Evolutionary conservation across 30 jellyfish, hydroid and myxozoan species (phyloP).

Genomic region (Phacellophora camtschatica): DNA sequence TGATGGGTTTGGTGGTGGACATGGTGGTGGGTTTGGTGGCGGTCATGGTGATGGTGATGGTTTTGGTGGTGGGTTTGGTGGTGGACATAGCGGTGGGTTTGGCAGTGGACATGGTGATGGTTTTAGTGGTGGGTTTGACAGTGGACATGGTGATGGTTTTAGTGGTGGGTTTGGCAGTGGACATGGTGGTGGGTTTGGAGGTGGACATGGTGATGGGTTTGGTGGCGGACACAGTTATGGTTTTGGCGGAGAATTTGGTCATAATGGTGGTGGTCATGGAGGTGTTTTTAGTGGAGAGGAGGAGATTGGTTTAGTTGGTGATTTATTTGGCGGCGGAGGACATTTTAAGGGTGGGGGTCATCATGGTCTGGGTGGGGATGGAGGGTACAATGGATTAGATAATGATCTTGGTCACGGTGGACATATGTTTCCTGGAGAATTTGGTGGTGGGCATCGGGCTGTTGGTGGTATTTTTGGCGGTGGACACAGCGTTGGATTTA

Average conservation of each 20-base stretch:
- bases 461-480: constrained; percentile 68
- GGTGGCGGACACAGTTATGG: constrained; percentile 1
- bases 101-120: constrained; percentile 25
- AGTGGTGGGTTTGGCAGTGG: constrained; percentile 15
- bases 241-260: constrained; percentile 15
- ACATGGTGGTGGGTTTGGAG: constrained; percentile 25
- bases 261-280: constrained; percentile 10
- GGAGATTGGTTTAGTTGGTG: neutral
- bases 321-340: neutral
- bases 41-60: neutral
- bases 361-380: constrained; percentile 33
- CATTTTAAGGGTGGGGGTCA: neutral
- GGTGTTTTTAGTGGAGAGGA: neutral
- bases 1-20: constrained; percentile 35
- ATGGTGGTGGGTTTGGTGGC: constrained; percentile 27
- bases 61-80: constrained; percentile 36
- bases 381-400: constrained; percentile 43
- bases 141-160: neutral
- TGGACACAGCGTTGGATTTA: constrained; percentile 49
- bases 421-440: constrained; percentile 23
- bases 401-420: constrained; percentile 8
- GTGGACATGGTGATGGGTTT: constrained; percentile 22
- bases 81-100: neutral
- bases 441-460: constrained; percentile 71
- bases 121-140: constrained; percentile 19